phyloP scores from a whole-genome alignment of 2,888 invertebrate genomes.

The Encarsia formosa region DNA sequence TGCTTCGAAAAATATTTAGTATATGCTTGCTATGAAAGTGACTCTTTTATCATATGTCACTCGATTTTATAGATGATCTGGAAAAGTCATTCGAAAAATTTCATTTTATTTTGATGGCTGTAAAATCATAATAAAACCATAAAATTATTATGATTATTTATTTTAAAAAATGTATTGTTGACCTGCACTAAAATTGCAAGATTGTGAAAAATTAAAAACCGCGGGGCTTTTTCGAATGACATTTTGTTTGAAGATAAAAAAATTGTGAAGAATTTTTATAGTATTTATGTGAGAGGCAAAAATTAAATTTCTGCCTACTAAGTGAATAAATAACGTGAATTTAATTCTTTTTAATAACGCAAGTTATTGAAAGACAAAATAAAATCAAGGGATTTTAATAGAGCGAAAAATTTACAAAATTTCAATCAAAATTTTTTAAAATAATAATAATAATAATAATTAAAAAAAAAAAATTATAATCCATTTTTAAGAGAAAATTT shows the following conservation, averaged over 20 bases:
- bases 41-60: conserved; percentile 14
- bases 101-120: too few relatives aligned
- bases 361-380: conserved; percentile 1
- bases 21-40: conserved; percentile 21
- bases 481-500: conserved; percentile 18
- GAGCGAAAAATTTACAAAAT: conserved; percentile 10
- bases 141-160: too few relatives aligned
- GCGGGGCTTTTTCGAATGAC: conserved; percentile 9
- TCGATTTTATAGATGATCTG: conserved; percentile 8
- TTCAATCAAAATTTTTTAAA: conserved; percentile 25
- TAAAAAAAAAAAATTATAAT: conserved; percentile 5
- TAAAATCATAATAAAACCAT: too few relatives aligned
- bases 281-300: conserved; percentile 22
- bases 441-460: not conserved
- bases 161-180: too few relatives aligned
- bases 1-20: conserved; percentile 20
- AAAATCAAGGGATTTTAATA: too few relatives aligned
- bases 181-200: too few relatives aligned
- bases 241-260: not conserved
- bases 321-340: conserved; percentile 12
- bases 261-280: conserved; percentile 18
- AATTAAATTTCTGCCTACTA: conserved; percentile 25
- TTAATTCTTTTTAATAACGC: conserved; percentile 12
- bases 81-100: conserved; percentile 13
- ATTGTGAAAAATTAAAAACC: too few relatives aligned